Conservation (phyloP, 2,113 vertebrate species). For the Nothobranchius furzeri region DNA sequence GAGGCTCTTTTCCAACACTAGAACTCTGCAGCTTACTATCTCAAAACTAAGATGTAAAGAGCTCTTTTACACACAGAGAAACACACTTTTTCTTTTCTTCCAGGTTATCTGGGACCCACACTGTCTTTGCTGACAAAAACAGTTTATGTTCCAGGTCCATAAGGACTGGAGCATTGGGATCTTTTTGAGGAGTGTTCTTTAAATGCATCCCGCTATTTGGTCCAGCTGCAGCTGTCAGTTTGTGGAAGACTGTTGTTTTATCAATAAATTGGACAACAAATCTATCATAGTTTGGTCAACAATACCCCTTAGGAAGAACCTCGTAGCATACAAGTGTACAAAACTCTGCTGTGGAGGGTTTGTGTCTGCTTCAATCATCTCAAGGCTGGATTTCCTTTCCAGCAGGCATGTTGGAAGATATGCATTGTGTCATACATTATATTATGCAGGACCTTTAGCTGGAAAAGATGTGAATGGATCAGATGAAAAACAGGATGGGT, state of each 20-base stretch:
- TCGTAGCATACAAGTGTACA: constrained; percentile 7
- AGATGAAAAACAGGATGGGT: constrained; percentile 39
- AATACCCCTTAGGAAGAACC: background rate
- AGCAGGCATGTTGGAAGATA: constrained; percentile 41
- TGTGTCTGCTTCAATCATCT: constrained; percentile 63
- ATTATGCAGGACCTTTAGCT: constrained; percentile 34
- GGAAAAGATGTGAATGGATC: constrained; percentile 5
- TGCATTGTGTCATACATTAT: constrained; percentile 26
- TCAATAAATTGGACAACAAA: constrained; percentile 6
- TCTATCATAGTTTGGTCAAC: background rate
- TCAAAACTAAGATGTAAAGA: background rate
- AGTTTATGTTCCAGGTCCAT: background rate
- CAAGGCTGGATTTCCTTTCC: constrained; percentile 52
- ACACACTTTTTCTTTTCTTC: background rate
- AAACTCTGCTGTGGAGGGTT: constrained; percentile 12
- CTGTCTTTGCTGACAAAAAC: background rate
- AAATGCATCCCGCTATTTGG: background rate
- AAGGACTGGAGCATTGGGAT: background rate
- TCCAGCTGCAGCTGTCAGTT: too few species aligned
- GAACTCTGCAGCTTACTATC: too few species aligned
- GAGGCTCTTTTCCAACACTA: background rate
- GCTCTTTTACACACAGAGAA: background rate
- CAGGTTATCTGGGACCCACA: background rate
- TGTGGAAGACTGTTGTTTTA: background rate
- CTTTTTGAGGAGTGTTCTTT: background rate